Conservation (phyloP, 2,888 invertebrate genomes). For the Trypoxylon attenuatum region DNA sequence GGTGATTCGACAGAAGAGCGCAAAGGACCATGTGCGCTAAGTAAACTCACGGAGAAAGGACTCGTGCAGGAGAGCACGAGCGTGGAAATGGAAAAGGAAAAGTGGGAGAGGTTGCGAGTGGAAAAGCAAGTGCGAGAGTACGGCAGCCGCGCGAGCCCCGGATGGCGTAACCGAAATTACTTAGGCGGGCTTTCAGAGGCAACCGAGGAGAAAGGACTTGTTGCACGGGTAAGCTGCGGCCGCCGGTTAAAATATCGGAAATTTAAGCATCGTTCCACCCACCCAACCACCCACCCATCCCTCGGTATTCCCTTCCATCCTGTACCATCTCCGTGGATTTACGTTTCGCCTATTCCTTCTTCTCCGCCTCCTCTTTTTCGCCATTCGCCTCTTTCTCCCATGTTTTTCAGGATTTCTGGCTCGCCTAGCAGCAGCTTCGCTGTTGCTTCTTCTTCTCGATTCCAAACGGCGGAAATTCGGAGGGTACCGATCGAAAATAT, state of each 20-base stretch:
- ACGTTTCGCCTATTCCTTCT: constrained; percentile 50
- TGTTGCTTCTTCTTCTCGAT: no score
- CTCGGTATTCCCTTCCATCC: constrained; percentile 19
- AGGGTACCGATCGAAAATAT: no score
- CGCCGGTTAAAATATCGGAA: constrained; percentile 73
- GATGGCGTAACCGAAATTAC: constrained; percentile 70
- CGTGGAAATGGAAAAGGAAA: not conserved
- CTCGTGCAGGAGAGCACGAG: not conserved
- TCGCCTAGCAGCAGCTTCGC: no score
- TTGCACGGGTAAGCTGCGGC: constrained; percentile 70
- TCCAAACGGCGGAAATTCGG: no score
- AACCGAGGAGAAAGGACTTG: constrained; percentile 74
- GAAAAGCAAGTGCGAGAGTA: constrained; percentile 28
- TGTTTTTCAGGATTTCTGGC: no score
- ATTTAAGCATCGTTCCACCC: constrained; percentile 60
- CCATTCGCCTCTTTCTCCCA: constrained; percentile 18
- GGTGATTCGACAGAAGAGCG: no score
- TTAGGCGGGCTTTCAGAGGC: constrained; percentile 70
- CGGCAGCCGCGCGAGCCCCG: constrained; percentile 58
- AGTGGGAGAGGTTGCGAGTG: constrained; percentile 27
- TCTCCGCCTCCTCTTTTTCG: constrained; percentile 34
- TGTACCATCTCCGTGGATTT: constrained; percentile 43
- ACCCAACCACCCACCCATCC: constrained; percentile 14
- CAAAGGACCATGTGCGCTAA: no score
- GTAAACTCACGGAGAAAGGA: not conserved